These are phyloP conservation scores for Melanophora roralis DNA, from an alignment of 2,888 invertebrate genomes.

Conservation along the genomic window DNA sequence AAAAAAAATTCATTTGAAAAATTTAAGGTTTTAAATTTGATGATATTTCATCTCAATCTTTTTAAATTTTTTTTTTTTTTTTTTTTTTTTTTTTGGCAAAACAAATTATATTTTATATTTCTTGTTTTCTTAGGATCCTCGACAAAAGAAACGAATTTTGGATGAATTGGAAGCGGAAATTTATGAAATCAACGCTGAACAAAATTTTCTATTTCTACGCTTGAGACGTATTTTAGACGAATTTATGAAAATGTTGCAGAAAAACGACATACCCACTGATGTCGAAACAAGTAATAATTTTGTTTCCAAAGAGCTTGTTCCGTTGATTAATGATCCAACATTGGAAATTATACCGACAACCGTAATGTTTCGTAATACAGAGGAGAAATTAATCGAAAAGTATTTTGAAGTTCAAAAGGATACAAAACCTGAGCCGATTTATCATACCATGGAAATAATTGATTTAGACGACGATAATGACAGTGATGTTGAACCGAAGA, in stretches of 20 bases:
- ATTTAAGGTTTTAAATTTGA: too few relatives aligned
- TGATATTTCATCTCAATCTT: too few relatives aligned
- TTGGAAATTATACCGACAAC: conserved; percentile 67
- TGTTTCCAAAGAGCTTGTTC: conserved; percentile 69
- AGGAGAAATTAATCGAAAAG: conserved; percentile 72
- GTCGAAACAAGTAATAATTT: conserved; percentile 67
- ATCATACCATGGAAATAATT: conserved; percentile 36
- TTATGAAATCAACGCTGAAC: conserved; percentile 74
- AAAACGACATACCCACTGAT: conserved; percentile 67
- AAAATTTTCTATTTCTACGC: conserved; percentile 70
- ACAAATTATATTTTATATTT: too few relatives aligned
- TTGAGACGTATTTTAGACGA: conserved; percentile 69
- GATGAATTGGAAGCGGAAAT: conserved; percentile 74
- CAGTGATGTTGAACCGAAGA: conserved; percentile 5
- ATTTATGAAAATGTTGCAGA: conserved; percentile 68
- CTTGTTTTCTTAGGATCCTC: conserved; percentile 66
- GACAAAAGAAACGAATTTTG: conserved; percentile 70
- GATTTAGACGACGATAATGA: conserved; percentile 54
- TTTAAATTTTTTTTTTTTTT: too few relatives aligned
- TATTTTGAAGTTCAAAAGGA: conserved; percentile 67
- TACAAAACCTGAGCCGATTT: background rate
- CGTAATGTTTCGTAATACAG: conserved; percentile 68
- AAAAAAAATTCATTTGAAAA: too few relatives aligned
- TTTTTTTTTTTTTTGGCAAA: background rate
- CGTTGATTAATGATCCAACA: conserved; percentile 67